Evolutionary conservation across 2,888 invertebrate species (phyloP), one percentile per base, ranked within the genome.

Genomic region (Standfussiana lucernea): DNA sequence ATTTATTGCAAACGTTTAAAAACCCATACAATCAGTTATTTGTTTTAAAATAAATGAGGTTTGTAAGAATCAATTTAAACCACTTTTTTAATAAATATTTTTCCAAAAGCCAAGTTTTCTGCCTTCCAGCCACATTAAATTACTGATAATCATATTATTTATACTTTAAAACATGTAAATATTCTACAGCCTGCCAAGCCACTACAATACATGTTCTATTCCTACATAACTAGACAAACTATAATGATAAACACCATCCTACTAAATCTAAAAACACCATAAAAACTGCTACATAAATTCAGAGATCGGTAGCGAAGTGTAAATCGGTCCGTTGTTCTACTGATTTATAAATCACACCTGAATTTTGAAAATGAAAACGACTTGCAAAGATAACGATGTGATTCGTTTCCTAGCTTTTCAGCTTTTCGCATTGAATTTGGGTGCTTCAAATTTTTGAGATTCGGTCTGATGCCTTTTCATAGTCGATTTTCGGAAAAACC

Each of bases 271-370:
- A 75, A 72, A 78, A 62, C 45, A 81, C 53, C 66, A 75, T 81
- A 75, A 78, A 83, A 84, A 75, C 75, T 68, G 59, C 70, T 35
- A n/a, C n/a, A 84, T 84, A 84, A 84, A 84, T 84, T 42, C 45
- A 42, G 13, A 50, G 40, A 84, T 84, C 28, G 45, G 74, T 77
- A 72, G 66, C 84, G 66, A 84, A 84, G 81, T 78, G 78, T 75
- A 72, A 78, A 84, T 84, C 72, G 72, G 68, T 53, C 45, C 82
- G 75, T 84, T 78, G 81, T 84, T 75, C 78, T 42, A 40, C 70
- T 64, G 78, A 84, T 84, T 81, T 84, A 78, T 84, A 84, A 84
- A 84, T 81, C 84, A 81, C 62, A 75, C 37, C 53, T 73, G 81
- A 66, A 81, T 78, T 84, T 83, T 66, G 62, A 84, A 84, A 84